Evolutionary conservation across 1,140 invertebrate species (phyloP).

Genomic region (Odontomachus brunneus): DNA sequence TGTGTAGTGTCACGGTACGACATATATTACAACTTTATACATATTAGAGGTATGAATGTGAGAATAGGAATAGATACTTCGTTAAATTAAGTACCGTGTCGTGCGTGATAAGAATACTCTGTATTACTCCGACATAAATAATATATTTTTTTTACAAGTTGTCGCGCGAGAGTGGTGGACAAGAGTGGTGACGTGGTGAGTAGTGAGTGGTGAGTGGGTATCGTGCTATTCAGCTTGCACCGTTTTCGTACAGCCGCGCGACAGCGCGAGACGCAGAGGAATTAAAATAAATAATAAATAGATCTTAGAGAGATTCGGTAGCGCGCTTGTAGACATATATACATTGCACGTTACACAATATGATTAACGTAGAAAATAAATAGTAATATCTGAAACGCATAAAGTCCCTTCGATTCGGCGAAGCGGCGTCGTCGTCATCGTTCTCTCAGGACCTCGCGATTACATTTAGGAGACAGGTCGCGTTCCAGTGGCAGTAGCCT

Average conservation of each 20-base stretch:
- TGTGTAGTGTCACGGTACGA: too few species aligned
- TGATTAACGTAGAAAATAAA: slow-evolving; percentile 71
- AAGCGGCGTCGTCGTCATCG: slow-evolving; percentile 11
- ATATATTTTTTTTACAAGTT: slow-evolving; percentile 83
- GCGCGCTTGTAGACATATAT: slow-evolving; percentile 78
- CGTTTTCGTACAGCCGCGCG: slow-evolving; percentile 78
- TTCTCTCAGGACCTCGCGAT: slow-evolving; percentile 47
- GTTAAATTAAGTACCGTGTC: slow-evolving; percentile 83
- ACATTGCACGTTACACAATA: slow-evolving; percentile 69
- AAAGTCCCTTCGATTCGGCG: slow-evolving; percentile 31
- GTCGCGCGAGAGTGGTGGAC: slow-evolving; percentile 54
- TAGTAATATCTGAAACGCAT: slow-evolving; percentile 54
- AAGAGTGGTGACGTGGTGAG: too few species aligned
- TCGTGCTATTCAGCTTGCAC: slow-evolving; percentile 58
- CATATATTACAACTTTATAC: slow-evolving; percentile 84
- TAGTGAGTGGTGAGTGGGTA: too few species aligned
- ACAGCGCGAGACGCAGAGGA: slow-evolving; percentile 68
- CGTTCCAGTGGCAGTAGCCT: slow-evolving; percentile 31
- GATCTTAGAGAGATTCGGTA: slow-evolving; percentile 76
- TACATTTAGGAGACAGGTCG: slow-evolving; percentile 45
- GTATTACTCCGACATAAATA: slow-evolving; percentile 83
- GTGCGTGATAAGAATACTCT: slow-evolving; percentile 77
- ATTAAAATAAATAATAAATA: slow-evolving; percentile 85
- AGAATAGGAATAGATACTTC: slow-evolving; percentile 78
- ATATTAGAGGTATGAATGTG: slow-evolving; percentile 79